Evolutionary conservation across 2,113 vertebrate genomes (phyloP).

Genomic region (Porphyrio hochstetteri): DNA sequence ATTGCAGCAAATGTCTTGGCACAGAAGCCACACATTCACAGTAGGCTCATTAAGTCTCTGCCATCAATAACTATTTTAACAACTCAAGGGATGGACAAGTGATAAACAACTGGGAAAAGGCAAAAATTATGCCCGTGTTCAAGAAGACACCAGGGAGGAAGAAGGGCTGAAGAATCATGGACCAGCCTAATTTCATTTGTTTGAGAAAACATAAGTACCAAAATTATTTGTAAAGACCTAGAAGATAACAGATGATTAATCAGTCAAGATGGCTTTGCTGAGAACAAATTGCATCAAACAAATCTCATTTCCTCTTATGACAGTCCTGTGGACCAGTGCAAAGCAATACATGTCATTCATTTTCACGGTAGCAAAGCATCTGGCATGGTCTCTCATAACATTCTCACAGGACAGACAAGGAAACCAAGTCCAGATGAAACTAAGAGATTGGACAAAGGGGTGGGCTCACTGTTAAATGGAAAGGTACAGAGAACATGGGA

Average conservation of each 20-base stretch:
- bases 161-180: neutral
- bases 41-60: neutral
- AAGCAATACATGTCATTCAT: slow-evolving; percentile 19
- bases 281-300: slow-evolving; percentile 33
- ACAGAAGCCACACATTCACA: neutral
- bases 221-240: neutral
- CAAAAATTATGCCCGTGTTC: neutral
- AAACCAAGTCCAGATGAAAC: neutral
- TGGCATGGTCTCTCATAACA: neutral
- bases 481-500: neutral
- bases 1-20: neutral
- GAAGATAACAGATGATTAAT: slow-evolving; percentile 54
- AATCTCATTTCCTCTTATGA: slow-evolving; percentile 59
- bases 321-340: neutral
- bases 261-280: slow-evolving; percentile 17
- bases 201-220: neutral
- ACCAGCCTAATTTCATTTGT: neutral
- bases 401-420: neutral
- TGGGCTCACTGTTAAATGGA: neutral
- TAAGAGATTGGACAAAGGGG: neutral
- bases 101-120: neutral
- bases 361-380: neutral
- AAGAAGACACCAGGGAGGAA: neutral
- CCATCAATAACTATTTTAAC: neutral
- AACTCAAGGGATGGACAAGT: neutral